Evolutionary conservation across 2,888 invertebrate genomes (phyloP).

Genomic region (Noctua comes): DNA sequence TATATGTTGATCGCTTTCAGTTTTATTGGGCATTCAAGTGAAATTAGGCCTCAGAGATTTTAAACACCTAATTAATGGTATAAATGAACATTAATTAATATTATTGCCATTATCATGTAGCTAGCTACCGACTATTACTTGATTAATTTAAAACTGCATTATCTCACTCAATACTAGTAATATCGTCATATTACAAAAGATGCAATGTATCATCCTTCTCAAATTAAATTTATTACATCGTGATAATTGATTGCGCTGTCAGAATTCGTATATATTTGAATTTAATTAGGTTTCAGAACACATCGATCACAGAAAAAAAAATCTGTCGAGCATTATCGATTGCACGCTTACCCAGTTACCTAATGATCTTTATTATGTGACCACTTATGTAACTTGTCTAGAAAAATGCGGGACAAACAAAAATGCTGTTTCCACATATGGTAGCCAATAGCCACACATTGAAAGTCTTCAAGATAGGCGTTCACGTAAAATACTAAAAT

Average conservation of each 20-base stretch:
- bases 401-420: slow-evolving; percentile 7
- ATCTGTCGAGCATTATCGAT: slow-evolving; percentile 7
- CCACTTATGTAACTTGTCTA: slow-evolving; percentile 27
- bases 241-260: slow-evolving; percentile 34
- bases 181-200: slow-evolving; percentile 6
- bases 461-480: background rate
- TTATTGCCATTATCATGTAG: background rate
- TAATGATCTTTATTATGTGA: slow-evolving; percentile 36
- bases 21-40: background rate
- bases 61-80: background rate
- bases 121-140: background rate
- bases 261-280: slow-evolving; percentile 25
- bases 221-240: background rate
- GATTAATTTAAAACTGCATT: too few species aligned
- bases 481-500: background rate
- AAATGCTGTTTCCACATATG: slow-evolving; percentile 5
- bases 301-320: slow-evolving; percentile 25
- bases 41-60: background rate
- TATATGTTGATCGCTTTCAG: background rate
- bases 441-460: background rate
- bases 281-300: slow-evolving; percentile 21
- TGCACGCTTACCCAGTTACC: slow-evolving; percentile 26
- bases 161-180: background rate
- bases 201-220: background rate
- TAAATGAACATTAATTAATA: background rate